Percentiles rank a stretch among this genome's conserved stretches.
Conservation (phyloP, 2,113 vertebrate genomes). For the Bambusicola thoracicus region DNA sequence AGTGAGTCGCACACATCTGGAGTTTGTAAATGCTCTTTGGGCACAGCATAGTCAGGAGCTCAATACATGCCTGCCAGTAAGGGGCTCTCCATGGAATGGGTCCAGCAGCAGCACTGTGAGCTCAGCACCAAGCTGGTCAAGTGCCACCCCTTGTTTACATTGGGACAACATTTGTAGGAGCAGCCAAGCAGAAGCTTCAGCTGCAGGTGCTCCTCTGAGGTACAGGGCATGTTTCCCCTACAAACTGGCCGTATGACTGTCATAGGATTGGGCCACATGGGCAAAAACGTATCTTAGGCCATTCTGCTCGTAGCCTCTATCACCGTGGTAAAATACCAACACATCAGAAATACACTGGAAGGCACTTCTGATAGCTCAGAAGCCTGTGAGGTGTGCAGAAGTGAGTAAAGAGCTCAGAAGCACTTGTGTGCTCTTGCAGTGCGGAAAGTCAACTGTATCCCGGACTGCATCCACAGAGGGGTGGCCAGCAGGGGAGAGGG, state of each 20-base stretch:
- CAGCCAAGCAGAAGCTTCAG: not conserved
- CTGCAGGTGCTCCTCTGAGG: not conserved
- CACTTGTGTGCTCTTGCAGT: too few species aligned
- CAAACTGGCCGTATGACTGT: not conserved
- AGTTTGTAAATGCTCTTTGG: not conserved
- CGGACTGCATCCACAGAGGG: too few species aligned
- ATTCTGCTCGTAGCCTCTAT: not conserved
- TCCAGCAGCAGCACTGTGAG: not conserved
- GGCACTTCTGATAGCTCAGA: not conserved
- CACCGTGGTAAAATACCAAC: fast-evolving
- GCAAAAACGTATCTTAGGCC: fast-evolving
- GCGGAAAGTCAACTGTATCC: too few species aligned
- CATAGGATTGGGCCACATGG: fast-evolving
- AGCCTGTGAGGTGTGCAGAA: not conserved
- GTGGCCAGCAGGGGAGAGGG: too few species aligned
- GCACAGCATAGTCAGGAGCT: not conserved
- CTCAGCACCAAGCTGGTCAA: not conserved
- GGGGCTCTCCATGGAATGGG: not conserved
- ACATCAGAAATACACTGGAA: fast-evolving
- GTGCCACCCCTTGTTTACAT: not conserved
- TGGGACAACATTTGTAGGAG: not conserved
- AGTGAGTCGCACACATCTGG: not conserved
- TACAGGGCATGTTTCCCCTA: not conserved
- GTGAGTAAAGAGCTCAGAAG: too few species aligned
- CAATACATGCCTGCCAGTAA: conserved; percentile 6